phyloP scores from a whole-genome alignment of 2,888 invertebrate genomes.

The Kryphioiulus occultus region DNA sequence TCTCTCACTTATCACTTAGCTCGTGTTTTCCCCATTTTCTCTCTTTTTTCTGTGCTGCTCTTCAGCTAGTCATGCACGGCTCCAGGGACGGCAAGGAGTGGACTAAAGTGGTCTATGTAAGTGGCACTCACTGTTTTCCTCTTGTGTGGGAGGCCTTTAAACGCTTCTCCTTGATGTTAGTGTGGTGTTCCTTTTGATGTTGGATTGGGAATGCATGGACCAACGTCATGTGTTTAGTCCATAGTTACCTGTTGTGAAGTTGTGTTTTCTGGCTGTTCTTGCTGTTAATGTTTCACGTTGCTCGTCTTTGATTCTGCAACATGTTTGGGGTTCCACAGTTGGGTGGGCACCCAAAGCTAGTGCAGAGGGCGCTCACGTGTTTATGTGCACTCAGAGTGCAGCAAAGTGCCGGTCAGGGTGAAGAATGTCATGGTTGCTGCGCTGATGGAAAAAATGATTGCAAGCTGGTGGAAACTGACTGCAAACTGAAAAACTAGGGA shows the following conservation, averaged over 20 bases:
- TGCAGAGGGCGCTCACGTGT: too few relatives aligned
- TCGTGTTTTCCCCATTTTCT: slow-evolving; percentile 43
- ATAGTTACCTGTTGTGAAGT: slow-evolving; percentile 2
- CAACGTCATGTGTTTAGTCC: background rate
- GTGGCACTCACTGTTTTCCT: slow-evolving; percentile 47
- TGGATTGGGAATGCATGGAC: background rate
- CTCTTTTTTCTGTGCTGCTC: slow-evolving; percentile 47
- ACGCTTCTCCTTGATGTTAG: background rate
- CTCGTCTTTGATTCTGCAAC: background rate
- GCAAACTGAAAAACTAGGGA: too few relatives aligned
- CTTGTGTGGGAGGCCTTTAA: background rate
- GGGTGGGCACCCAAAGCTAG: too few relatives aligned
- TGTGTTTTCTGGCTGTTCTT: background rate
- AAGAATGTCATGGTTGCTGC: too few relatives aligned
- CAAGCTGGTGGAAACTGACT: too few relatives aligned
- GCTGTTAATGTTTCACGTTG: slow-evolving; percentile 6
- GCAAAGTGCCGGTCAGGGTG: too few relatives aligned
- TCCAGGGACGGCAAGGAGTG: slow-evolving; percentile 52
- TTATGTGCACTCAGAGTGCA: too few relatives aligned
- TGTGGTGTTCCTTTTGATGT: background rate
- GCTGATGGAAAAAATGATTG: too few relatives aligned
- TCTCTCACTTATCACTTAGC: background rate
- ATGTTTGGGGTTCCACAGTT: background rate
- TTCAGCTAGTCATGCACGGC: slow-evolving; percentile 49
- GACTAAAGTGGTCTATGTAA: slow-evolving; percentile 54